phyloP scores from a whole-genome alignment of 2,888 invertebrate genomes.

The Eupithecia subumbrata region DNA sequence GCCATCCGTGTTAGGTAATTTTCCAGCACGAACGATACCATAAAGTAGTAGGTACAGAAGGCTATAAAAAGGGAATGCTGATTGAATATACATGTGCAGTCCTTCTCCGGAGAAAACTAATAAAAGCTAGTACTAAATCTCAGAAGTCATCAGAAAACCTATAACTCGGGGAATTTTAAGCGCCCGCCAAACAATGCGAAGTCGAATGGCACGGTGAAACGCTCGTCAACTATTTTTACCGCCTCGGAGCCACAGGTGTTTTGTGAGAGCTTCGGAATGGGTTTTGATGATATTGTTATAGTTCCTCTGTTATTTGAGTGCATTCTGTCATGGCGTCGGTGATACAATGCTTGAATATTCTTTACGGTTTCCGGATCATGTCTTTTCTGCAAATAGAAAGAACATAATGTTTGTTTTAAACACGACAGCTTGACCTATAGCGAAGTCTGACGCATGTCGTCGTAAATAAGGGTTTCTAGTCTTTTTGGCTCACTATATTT shows the following conservation, averaged over 20 bases:
- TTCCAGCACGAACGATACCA: not conserved
- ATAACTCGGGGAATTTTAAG: constrained; percentile 35
- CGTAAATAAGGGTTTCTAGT: constrained; percentile 14
- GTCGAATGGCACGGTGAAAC: constrained; percentile 31
- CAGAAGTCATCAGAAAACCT: constrained; percentile 31
- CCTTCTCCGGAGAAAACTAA: constrained; percentile 11
- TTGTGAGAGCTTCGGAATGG: constrained; percentile 32
- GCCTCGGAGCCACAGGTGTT: constrained; percentile 42
- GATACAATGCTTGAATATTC: constrained; percentile 1
- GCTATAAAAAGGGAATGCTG: not conserved
- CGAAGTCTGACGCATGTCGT: constrained; percentile 7
- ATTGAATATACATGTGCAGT: not conserved
- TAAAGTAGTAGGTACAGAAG: not conserved
- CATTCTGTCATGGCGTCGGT: not conserved
- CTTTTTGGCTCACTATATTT: constrained; percentile 9
- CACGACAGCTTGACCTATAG: constrained; percentile 7
- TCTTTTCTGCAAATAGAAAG: constrained; percentile 2
- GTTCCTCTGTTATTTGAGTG: constrained; percentile 19
- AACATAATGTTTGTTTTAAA: not conserved
- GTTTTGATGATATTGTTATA: constrained; percentile 31
- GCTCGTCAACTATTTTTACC: constrained; percentile 42
- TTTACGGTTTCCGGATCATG: not conserved
- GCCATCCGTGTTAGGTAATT: not conserved
- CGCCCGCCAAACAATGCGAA: constrained; percentile 35
- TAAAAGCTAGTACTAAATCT: constrained; percentile 23